A percentile compares a stretch with the other conserved stretches of the same genome.
Conservation (phyloP, 2,888 invertebrate species). For the Incurvaria masculella region DNA sequence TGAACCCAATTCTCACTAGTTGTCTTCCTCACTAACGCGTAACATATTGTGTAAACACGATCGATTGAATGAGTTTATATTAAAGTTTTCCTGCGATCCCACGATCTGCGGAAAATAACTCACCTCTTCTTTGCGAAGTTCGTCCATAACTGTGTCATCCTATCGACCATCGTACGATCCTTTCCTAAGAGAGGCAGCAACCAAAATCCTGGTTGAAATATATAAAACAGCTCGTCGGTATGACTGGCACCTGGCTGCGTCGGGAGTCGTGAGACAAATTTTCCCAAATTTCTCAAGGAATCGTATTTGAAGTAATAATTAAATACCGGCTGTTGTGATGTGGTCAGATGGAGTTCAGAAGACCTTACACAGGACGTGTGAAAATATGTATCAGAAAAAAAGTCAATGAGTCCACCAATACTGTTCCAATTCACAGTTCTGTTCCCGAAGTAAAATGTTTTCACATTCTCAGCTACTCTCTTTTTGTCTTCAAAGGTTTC, state of each 20-base stretch:
- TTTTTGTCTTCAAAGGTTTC: slow-evolving; percentile 11
- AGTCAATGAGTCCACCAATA: slow-evolving; percentile 20
- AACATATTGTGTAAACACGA: slow-evolving; percentile 15
- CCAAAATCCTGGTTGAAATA: slow-evolving; percentile 8
- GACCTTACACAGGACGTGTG: slow-evolving; percentile 16
- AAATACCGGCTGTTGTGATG: slow-evolving; percentile 9
- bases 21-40: slow-evolving; percentile 8
- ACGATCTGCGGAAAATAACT: slow-evolving; percentile 20
- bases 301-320: slow-evolving; percentile 22
- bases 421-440: slow-evolving; percentile 6
- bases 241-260: slow-evolving; percentile 21
- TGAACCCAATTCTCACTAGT: background rate
- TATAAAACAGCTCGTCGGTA: slow-evolving; percentile 20
- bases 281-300: slow-evolving; percentile 22
- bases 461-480: slow-evolving; percentile 16
- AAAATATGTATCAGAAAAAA: slow-evolving; percentile 23
- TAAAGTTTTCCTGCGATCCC: slow-evolving; percentile 14
- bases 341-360: slow-evolving; percentile 1
- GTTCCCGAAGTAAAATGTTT: slow-evolving; percentile 21
- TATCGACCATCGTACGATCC: slow-evolving; percentile 6
- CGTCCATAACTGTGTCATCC: slow-evolving; percentile 20
- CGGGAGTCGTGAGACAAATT: slow-evolving; percentile 15
- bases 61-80: slow-evolving; percentile 8
- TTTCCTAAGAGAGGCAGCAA: slow-evolving; percentile 6
- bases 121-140: slow-evolving; percentile 25